phyloP scores from a whole-genome alignment of 2,888 invertebrate genomes.

The Galerucella pusilla region DNA sequence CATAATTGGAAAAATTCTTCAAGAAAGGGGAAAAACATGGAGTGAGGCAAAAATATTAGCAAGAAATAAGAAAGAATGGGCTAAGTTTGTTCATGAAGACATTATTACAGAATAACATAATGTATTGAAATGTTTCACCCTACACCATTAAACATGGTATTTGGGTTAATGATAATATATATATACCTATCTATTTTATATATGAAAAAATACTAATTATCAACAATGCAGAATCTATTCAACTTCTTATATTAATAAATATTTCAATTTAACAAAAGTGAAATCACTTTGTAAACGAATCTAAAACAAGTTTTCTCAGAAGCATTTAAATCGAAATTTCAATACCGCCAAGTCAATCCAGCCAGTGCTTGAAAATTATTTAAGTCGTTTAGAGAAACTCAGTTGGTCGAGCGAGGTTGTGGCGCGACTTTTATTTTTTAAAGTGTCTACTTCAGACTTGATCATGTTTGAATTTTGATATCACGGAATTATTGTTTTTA shows the following conservation, averaged over 20 bases:
- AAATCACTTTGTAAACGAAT: conserved; percentile 6
- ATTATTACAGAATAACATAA: too few relatives aligned
- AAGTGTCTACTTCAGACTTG: conserved; percentile 2
- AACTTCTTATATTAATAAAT: neutral
- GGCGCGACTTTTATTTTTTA: conserved; percentile 9
- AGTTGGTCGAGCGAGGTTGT: neutral
- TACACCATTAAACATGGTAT: too few relatives aligned
- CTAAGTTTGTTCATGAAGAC: too few relatives aligned
- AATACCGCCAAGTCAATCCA: conserved; percentile 1
- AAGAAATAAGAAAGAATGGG: too few relatives aligned
- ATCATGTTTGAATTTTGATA: conserved; percentile 23
- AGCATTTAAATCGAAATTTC: conserved; percentile 12
- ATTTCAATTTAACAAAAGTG: conserved; percentile 10
- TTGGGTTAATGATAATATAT: too few relatives aligned
- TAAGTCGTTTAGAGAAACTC: conserved; percentile 12
- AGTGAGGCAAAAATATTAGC: too few relatives aligned
- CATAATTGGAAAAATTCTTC: too few relatives aligned
- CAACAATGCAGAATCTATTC: too few relatives aligned
- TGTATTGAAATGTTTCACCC: too few relatives aligned
- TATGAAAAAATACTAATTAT: too few relatives aligned
- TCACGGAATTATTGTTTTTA: neutral
- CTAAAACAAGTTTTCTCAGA: conserved; percentile 21
- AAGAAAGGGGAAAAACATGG: too few relatives aligned
- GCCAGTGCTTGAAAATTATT: conserved; percentile 4
- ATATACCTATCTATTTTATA: too few relatives aligned